Evolutionary conservation across 2,888 invertebrate genomes (phyloP), one percentile per base, ranked within the genome.

Genomic region (Mythimna ferrago): DNA sequence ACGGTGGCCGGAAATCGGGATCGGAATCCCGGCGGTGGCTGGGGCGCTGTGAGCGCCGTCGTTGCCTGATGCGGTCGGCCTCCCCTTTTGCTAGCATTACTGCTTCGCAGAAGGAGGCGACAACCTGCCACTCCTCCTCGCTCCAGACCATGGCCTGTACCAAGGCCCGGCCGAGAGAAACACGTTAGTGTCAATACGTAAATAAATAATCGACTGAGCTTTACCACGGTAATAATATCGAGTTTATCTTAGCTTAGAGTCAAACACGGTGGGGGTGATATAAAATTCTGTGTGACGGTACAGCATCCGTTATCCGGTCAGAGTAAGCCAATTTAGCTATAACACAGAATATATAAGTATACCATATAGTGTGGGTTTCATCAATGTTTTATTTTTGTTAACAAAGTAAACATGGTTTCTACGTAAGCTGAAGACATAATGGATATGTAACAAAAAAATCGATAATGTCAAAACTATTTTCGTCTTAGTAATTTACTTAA

Each of bases 271-370:
- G 14, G 51, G 35, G 11, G 41, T 83, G 62, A 68, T 83, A 71
- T 71, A 74, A 66, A 75, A 81, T 83, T 83, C 84, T 70, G 65
- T 80, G 70, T 81, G 81, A 62, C 70, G 63, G 32, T 51, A 61
- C 68, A 61, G 11, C 63, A 16, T 53, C 73, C 48, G 51, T 71
- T 80, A 80, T 80, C 81, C 70, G 54, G 67, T 67, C 54, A 67
- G 48, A 80, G 65, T 54, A 38, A 61, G 53, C 19, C 79, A 71
- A 82, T 78, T 70, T 77, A 60, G 7, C n/a, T 41, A 32, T 38
- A n/a, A 11, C 44, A 48, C 48, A 19, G 48, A 48, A 48, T 48
- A 48, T 16, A 0, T 48, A 44, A 76, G 32, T 38, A 26, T 32
- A 35, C 26, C 6, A n/a, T 61, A 21, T 19, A 54, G 26, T 61